phyloP scores from a whole-genome alignment of 2,888 invertebrate species.

The Leptodirus hochenwartii region DNA sequence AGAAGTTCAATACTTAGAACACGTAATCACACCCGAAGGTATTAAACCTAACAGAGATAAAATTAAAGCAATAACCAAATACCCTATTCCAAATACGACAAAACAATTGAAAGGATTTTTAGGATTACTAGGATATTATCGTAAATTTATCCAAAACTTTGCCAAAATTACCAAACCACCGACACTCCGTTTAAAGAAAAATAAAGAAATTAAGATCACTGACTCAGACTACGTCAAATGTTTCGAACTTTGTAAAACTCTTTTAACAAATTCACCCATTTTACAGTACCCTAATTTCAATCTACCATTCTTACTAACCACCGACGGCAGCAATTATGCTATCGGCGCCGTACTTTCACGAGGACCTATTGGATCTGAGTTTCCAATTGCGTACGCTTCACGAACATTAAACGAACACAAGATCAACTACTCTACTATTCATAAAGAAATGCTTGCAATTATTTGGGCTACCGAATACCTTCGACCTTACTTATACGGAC shows the following conservation, averaged over 20 bases:
- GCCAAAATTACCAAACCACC: conserved; percentile 4
- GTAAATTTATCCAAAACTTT: conserved; percentile 7
- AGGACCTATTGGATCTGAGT: conserved; percentile 7
- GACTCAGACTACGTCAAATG: background rate
- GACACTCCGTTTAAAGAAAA: conserved; percentile 5
- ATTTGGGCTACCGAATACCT: too few relatives aligned
- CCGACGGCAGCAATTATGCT: conserved; percentile 8
- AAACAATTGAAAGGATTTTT: conserved; percentile 8
- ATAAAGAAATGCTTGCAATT: too few relatives aligned
- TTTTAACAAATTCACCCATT: conserved; percentile 4
- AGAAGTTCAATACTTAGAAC: conserved; percentile 9
- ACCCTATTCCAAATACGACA: conserved; percentile 8
- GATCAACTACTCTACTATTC: too few relatives aligned
- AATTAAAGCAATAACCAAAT: conserved; percentile 6
- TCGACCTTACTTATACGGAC: too few relatives aligned
- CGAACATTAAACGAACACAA: too few relatives aligned
- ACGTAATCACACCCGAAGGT: conserved; percentile 9
- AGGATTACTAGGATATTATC: conserved; percentile 4
- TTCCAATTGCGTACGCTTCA: too few relatives aligned
- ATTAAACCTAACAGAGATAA: conserved; percentile 10
- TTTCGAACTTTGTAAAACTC: conserved; percentile 6
- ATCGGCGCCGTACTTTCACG: conserved; percentile 8
- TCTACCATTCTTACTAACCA: conserved; percentile 6
- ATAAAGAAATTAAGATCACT: conserved; percentile 2
- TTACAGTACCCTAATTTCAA: conserved; percentile 8